Base-by-base conservation (phyloP, 1,140 invertebrate species). In the Penaeus chinensis region DNA sequence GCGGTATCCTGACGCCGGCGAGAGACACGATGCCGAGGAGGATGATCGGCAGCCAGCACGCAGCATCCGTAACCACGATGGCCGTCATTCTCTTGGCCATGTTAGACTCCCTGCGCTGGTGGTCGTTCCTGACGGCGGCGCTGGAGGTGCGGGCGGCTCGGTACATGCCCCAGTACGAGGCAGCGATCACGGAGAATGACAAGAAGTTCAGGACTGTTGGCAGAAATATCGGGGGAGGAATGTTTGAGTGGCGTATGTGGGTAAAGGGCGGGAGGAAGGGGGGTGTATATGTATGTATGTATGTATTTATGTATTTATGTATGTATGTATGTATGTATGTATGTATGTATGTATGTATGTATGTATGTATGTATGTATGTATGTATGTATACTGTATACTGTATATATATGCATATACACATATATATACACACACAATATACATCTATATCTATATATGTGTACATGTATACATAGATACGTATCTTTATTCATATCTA, bases 41-140 rank as follows among this genome's bases (percentile, higher is more conserved):
- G 79, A 94, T 93, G 76, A 94, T 94, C 47, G 93, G 93, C 47
- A 94, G 91, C 93, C 94, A 94, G 88, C 94, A 94, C n/a, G 92
- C 92, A 84, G 94, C 94, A 87, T 94, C 94, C 0, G 94, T 94
- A 76, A 93, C 92, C 2, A 94, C 94, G 62, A 94, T 93, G 16
- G 94, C 87, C 4, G 93, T 93, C 93, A 94, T 94, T 76, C 93
- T 91, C 85, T 92, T 92, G 3, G 93, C 94, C 93, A 94, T 94
- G 3, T 93, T 93, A 18, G 93, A 86, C 11, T 94, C 3, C 92
- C 92, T 22, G 91, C 91, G 81, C 93, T 93, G 13, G 91, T 91
- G 11, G 54, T 54, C 74, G 20, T 65, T 71, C 69, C 47, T 80
- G 0, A 93, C 93, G 32, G 93, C 93, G 82, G 91, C 92, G 77